Evolutionary conservation across 2,113 vertebrate species (phyloP).

Genomic region (Tylochromis polylepis): DNA sequence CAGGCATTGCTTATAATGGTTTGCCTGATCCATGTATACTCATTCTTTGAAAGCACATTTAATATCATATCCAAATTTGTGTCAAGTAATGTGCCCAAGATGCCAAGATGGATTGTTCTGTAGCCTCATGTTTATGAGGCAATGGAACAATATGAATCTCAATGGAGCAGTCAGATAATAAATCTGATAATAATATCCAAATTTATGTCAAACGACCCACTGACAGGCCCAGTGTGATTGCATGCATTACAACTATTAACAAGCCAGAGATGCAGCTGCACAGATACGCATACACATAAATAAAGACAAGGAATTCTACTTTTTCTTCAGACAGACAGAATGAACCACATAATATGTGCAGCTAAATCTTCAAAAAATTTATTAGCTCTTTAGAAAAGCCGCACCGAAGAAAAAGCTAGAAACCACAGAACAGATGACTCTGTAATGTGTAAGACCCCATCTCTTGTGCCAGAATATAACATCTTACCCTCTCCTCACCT

Average conservation of each 20-base stretch:
- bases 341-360: background rate
- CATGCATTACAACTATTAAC: background rate
- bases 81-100: background rate
- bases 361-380: background rate
- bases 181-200: slow-evolving; percentile 2
- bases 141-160: background rate
- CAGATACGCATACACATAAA: background rate
- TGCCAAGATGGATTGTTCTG: slow-evolving; percentile 23
- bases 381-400: background rate
- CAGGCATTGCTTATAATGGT: background rate
- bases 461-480: background rate
- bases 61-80: background rate
- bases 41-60: background rate
- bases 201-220: slow-evolving; percentile 12
- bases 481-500: background rate
- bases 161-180: background rate
- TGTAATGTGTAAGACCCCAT: background rate
- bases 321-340: background rate
- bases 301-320: background rate
- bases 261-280: background rate
- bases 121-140: background rate
- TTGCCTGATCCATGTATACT: background rate
- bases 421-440: slow-evolving; percentile 9
- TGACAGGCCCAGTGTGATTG: background rate
- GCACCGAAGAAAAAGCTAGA: background rate